Evolutionary conservation across 2,113 vertebrate genomes (phyloP).

Genomic region (Poeciliopsis occidentalis): DNA sequence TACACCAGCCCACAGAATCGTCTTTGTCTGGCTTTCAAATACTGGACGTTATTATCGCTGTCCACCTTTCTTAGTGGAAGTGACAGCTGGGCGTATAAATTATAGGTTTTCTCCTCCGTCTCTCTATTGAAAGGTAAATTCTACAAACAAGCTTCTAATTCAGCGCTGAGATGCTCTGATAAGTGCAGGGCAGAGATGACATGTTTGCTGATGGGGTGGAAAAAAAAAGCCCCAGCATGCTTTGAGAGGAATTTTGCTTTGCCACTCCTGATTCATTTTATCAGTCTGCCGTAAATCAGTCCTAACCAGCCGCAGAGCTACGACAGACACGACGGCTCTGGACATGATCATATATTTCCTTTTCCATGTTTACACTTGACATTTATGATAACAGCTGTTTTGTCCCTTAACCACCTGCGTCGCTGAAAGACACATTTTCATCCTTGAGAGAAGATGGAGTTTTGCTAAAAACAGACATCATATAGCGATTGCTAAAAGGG

Average conservation of each 20-base stretch:
- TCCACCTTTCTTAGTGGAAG: constrained; percentile 43
- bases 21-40: constrained; percentile 24
- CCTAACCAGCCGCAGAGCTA: constrained; percentile 38
- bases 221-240: constrained; percentile 25
- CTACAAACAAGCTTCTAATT: constrained; percentile 46
- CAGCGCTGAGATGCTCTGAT: constrained; percentile 50
- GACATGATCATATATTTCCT: constrained; percentile 54
- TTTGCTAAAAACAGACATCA: constrained; percentile 10
- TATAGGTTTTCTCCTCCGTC: constrained; percentile 15
- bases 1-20: not conserved
- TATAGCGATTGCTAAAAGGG: constrained; percentile 16
- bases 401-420: constrained; percentile 35
- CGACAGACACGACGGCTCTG: constrained; percentile 48
- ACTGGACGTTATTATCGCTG: constrained; percentile 3
- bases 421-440: constrained; percentile 22
- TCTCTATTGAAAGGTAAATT: constrained; percentile 31
- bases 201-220: constrained; percentile 51
- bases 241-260: constrained; percentile 22
- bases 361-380: constrained; percentile 50
- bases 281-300: constrained; percentile 50
- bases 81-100: constrained; percentile 39
- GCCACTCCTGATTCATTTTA: constrained; percentile 39
- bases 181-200: constrained; percentile 51
- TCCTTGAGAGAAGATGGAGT: constrained; percentile 13
- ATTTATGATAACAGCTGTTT: constrained; percentile 44